Evolutionary conservation across 1,140 invertebrate species (phyloP).

Genomic region (Trichomalopsis sarcophagae): DNA sequence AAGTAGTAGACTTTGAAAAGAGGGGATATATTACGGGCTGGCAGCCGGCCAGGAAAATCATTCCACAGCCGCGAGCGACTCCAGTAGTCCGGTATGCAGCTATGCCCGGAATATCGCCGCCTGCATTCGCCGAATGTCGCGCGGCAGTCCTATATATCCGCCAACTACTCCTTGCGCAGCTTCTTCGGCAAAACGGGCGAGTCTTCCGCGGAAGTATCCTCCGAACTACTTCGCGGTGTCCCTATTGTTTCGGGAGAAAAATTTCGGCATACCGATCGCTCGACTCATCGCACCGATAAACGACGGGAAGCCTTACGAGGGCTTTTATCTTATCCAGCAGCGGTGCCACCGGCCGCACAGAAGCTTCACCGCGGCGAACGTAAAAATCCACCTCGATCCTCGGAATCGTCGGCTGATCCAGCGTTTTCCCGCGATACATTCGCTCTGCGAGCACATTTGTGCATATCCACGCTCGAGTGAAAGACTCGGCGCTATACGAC

Average conservation of each 20-base stretch:
- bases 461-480: neutral
- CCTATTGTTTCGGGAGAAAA: too few relatives aligned
- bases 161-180: neutral
- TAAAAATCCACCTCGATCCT: too few relatives aligned
- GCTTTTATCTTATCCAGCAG: too few relatives aligned
- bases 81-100: constrained; percentile 43
- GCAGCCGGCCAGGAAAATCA: constrained; percentile 62
- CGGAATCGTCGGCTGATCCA: too few relatives aligned
- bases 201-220: neutral
- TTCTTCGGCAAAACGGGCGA: neutral
- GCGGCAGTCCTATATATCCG: constrained; percentile 1
- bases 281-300: too few relatives aligned
- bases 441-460: too few relatives aligned
- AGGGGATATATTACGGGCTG: constrained; percentile 63
- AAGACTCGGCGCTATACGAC: neutral
- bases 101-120: constrained; percentile 45
- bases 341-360: too few relatives aligned
- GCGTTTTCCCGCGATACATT: neutral
- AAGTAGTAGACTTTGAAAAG: constrained; percentile 56
- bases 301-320: too few relatives aligned
- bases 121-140: constrained; percentile 47
- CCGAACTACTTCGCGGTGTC: neutral
- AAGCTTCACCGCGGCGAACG: too few relatives aligned
- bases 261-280: too few relatives aligned
- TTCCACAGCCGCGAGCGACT: constrained; percentile 49